Evolutionary conservation across 2,113 vertebrate genomes (phyloP), one percentile per base, ranked within the genome.

Genomic region (Balaenoptera acutorostrata): DNA sequence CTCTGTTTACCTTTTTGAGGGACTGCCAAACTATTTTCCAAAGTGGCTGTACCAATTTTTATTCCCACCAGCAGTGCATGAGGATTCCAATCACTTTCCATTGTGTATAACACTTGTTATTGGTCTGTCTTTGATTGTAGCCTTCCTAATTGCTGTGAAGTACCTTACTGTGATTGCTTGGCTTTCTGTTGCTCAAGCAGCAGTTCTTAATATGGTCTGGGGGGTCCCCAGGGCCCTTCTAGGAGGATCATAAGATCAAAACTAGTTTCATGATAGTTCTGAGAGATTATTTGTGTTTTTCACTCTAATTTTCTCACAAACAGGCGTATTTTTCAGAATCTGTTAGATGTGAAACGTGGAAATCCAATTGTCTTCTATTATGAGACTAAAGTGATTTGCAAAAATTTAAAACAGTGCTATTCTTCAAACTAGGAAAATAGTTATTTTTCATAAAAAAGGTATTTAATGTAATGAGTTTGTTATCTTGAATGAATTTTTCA

Each of bases 261-360:
- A 93, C 7, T 68, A 13, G 84, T 96, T 97, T 95, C 15, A 59
- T 68, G 84, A 36, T 55, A 59, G 66, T 92, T 75, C 41, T 55
- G 23, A 95, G 52, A 41, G 77, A 13, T 72, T 87, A 39, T 72
- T 74, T 97, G 41, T 94, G 20, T 89, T 78, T 95, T 84, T 94
- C 6, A 44, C 7, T 83, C 17, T 88, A 20, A 39, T 81, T 95
- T 18, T 95, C 39, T 75, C 4, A 75, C 84, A 92, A 88, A 66
- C 64, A 39, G 69, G n/a, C 41, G 1, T 2, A 33, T 85, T 96
- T 69, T 97, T 55, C 20, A 69, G 81, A 92, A 31, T 13, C 41
- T 94, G 15, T 86, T 64, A 80, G 74, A 74, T 63, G 25, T 72
- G 33, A 49, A 49, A 49, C 13, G 3, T 49, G 57, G 95, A 83